Conservation (phyloP, 2,113 vertebrate species). For the Percopsis transmontana region DNA sequence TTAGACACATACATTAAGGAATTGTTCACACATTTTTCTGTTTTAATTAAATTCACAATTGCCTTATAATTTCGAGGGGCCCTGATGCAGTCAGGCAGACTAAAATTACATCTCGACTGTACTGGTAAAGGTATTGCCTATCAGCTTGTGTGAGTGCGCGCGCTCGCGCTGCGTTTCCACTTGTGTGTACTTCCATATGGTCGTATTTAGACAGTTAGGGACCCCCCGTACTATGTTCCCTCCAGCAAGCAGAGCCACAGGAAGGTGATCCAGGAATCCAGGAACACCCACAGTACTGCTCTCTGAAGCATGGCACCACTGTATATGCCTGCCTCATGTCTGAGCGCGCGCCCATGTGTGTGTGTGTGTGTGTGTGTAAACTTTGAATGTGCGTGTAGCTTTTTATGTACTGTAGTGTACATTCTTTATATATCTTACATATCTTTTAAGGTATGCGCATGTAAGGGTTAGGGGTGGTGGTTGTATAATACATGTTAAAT, state of each 20-base stretch:
- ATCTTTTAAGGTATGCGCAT: not conserved
- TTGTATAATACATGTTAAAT: slow-evolving; percentile 36
- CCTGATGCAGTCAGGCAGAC: no score
- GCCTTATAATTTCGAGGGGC: no score
- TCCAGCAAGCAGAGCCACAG: slow-evolving; percentile 12
- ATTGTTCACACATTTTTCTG: no score
- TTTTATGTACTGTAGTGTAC: no score
- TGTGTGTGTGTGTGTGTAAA: slow-evolving; percentile 6
- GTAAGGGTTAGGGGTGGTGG: slow-evolving; percentile 11
- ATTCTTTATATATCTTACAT: no score
- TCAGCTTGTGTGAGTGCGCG: slow-evolving; percentile 6
- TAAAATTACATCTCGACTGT: no score
- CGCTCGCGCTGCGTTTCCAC: not conserved
- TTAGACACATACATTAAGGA: no score
- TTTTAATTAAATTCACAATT: no score
- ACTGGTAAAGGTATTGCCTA: not conserved
- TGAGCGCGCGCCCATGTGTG: slow-evolving; percentile 12
- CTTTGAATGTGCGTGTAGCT: not conserved
- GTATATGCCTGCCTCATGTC: no score
- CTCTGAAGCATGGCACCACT: slow-evolving; percentile 21
- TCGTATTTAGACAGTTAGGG: not conserved
- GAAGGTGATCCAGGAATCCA: not conserved
- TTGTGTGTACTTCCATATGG: not conserved
- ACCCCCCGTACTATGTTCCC: not conserved
- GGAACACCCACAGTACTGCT: slow-evolving; percentile 13